Evolutionary conservation across 2,888 invertebrate genomes (phyloP).

Genomic region (Oscheius sp.): DNA sequence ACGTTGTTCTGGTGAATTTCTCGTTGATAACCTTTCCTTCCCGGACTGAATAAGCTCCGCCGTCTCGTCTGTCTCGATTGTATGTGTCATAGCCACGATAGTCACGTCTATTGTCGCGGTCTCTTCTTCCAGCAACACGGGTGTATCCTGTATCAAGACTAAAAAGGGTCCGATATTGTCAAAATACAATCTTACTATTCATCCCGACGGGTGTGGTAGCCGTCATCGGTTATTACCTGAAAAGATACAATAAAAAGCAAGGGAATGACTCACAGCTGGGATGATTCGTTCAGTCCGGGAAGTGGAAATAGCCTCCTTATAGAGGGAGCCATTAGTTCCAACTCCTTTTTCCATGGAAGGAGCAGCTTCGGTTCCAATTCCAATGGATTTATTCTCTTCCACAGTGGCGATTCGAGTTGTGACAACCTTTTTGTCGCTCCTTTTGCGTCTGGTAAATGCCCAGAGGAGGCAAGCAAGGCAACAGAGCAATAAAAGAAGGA

Average conservation of each 20-base stretch:
- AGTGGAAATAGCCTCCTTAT: not conserved
- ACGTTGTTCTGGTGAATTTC: slow-evolving; percentile 36
- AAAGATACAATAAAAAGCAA: not conserved
- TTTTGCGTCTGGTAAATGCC: slow-evolving; percentile 40
- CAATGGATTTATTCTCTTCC: slow-evolving; percentile 27
- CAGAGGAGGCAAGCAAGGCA: slow-evolving; percentile 51
- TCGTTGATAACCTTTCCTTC: slow-evolving; percentile 51
- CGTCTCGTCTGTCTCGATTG: not conserved
- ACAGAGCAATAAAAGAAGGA: slow-evolving; percentile 60
- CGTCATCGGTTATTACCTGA: slow-evolving; percentile 21
- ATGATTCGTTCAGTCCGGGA: slow-evolving; percentile 12
- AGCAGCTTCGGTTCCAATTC: slow-evolving; percentile 16
- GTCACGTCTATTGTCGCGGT: not conserved
- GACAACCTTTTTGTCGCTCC: slow-evolving; percentile 29
- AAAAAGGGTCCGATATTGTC: not conserved
- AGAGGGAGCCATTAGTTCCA: slow-evolving; percentile 25
- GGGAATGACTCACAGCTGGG: slow-evolving; percentile 21
- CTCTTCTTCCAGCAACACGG: slow-evolving; percentile 6
- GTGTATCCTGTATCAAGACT: slow-evolving; percentile 25
- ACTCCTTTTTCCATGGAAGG: slow-evolving; percentile 21
- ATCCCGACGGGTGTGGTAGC: slow-evolving; percentile 16
- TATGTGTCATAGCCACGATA: slow-evolving; percentile 23
- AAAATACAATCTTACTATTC: not conserved
- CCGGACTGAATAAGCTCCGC: slow-evolving; percentile 48
- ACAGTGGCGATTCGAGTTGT: slow-evolving; percentile 26